Evolutionary conservation across 1,140 invertebrate species (phyloP).

Genomic region (Drosophila triauraria): DNA sequence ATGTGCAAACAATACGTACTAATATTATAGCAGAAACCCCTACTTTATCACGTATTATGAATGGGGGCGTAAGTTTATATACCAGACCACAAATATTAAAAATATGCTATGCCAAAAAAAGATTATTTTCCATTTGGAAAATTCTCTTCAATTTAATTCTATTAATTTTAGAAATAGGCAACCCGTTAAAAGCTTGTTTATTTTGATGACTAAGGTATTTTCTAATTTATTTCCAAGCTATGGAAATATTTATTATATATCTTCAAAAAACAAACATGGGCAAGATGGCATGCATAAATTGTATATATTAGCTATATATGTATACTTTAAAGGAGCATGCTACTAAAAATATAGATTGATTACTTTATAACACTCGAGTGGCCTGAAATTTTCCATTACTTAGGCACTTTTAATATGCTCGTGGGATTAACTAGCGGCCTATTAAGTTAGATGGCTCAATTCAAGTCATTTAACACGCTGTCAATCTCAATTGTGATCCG

Average conservation of each 20-base stretch:
- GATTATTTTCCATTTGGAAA: neutral
- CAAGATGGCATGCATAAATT: no score
- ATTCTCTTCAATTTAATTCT: neutral
- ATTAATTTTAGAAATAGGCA: neutral
- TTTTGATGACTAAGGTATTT: neutral
- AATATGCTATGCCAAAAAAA: neutral
- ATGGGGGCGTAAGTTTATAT: neutral
- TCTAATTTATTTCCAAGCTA: no score
- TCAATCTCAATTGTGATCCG: constrained; percentile 45
- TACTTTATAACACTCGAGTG: neutral
- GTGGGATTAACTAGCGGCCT: neutral
- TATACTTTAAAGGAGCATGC: neutral
- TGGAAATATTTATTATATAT: neutral
- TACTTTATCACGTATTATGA: neutral
- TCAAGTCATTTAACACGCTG: constrained; percentile 28
- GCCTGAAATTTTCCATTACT: neutral
- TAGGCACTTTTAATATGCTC: neutral
- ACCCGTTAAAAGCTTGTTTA: neutral
- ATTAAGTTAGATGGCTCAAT: constrained; percentile 28
- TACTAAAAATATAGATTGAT: neutral
- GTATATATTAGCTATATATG: neutral
- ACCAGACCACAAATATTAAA: neutral
- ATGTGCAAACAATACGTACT: no score
- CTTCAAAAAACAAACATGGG: neutral
- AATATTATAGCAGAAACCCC: neutral